Conservation (phyloP, 2,113 vertebrate genomes). For the Seriola quinqueradiata region DNA sequence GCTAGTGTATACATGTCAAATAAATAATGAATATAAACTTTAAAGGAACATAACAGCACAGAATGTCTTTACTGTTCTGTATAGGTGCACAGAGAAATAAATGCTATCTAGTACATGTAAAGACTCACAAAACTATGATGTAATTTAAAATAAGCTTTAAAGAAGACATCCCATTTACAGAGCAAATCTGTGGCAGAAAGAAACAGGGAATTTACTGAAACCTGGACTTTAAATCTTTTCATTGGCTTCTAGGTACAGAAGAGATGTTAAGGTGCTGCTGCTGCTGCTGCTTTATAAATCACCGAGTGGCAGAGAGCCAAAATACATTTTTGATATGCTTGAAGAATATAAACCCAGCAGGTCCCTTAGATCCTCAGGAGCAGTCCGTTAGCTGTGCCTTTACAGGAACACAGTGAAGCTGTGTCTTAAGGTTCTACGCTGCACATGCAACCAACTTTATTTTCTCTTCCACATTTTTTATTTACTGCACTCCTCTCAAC, state of each 20-base stretch:
- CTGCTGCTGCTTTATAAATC: slow-evolving; percentile 14
- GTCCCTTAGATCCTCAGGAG: neutral
- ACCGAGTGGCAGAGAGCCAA: slow-evolving; percentile 1
- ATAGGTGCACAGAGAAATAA: too few species aligned
- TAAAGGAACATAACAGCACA: too few species aligned
- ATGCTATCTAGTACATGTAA: neutral
- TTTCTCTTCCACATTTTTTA: neutral
- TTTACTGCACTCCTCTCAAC: too few species aligned
- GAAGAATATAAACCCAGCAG: neutral
- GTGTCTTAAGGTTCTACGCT: neutral
- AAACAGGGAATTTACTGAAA: slow-evolving; percentile 1
- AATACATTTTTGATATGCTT: slow-evolving; percentile 14
- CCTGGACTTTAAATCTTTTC: slow-evolving; percentile 4
- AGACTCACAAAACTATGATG: neutral
- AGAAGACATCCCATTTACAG: neutral
- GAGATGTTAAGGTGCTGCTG: neutral
- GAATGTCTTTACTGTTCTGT: neutral
- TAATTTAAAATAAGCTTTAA: too few species aligned
- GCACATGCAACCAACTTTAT: neutral
- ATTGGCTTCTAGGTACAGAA: neutral
- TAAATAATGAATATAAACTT: neutral
- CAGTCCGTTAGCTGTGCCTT: neutral
- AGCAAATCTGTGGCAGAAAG: neutral
- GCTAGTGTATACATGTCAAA: too few species aligned
- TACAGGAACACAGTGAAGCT: neutral